Evolutionary conservation across 2,888 invertebrate species (phyloP).

Genomic region (Lasioglossum calceatum): DNA sequence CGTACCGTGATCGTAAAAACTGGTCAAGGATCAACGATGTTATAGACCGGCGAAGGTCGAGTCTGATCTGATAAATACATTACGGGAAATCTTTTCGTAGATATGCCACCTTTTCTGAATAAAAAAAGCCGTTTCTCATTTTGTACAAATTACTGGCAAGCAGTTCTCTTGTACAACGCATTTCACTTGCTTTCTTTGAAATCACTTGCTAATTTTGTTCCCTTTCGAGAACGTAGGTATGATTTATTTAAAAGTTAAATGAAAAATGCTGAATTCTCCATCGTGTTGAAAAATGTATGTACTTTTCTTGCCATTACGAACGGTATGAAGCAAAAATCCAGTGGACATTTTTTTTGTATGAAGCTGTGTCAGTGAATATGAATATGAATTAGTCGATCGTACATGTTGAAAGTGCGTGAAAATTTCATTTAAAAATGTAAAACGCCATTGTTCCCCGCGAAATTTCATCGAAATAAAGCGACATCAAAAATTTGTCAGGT

Average conservation of each 20-base stretch:
- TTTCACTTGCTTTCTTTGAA: too few species aligned
- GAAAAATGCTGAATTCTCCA: neutral
- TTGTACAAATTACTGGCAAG: neutral
- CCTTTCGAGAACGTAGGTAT: neutral
- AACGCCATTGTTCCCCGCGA: neutral
- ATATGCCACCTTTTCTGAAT: neutral
- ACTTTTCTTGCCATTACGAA: neutral
- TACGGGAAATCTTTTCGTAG: neutral
- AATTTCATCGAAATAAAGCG: neutral
- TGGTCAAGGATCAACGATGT: slow-evolving; percentile 2
- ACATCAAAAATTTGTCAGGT: neutral
- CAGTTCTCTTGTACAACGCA: too few species aligned
- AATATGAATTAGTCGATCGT: neutral
- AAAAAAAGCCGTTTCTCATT: neutral
- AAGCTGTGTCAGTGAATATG: neutral
- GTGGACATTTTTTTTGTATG: neutral
- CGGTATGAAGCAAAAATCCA: neutral
- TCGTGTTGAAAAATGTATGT: neutral
- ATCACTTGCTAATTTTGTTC: too few species aligned
- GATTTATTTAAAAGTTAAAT: neutral
- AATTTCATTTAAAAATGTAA: neutral
- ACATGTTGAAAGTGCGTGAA: neutral
- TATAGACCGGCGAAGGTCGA: neutral
- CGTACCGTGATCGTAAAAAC: neutral
- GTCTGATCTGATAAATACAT: neutral